Conservation (phyloP, 2,888 invertebrate species). For the Mythimna albipuncta region DNA sequence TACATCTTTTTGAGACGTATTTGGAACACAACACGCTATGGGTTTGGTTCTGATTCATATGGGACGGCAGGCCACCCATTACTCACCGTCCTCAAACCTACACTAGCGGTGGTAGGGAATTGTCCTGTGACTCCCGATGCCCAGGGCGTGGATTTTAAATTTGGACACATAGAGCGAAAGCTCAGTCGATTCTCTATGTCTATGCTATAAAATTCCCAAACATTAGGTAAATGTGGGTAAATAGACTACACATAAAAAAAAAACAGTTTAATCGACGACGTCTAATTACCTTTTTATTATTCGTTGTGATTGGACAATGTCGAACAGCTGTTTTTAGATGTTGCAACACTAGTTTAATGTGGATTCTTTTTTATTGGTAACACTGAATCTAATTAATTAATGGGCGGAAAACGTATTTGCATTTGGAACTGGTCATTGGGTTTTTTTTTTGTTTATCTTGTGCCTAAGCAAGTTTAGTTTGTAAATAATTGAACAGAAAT, state of each 20-base stretch:
- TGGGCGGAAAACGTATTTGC: conserved; percentile 14
- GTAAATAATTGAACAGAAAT: not conserved
- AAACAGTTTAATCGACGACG: conserved; percentile 52
- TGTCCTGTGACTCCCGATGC: no score
- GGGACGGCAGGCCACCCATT: no score
- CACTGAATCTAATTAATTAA: conserved; percentile 26
- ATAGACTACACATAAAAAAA: conserved; percentile 61
- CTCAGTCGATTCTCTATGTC: not conserved
- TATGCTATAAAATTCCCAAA: conserved; percentile 16
- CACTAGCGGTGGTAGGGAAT: no score
- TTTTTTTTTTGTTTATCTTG: conserved; percentile 15
- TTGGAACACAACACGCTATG: no score
- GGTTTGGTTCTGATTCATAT: no score
- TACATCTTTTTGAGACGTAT: no score
- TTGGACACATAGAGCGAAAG: not conserved
- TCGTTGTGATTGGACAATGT: conserved; percentile 75
- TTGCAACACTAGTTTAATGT: conserved; percentile 62
- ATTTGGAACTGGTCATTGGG: conserved; percentile 13
- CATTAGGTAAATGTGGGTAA: conserved; percentile 60
- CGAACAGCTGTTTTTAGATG: conserved; percentile 71
- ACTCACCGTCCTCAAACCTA: no score
- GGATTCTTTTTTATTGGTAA: conserved; percentile 58
- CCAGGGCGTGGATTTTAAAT: no score
- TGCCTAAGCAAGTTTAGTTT: not conserved
- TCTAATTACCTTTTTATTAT: conserved; percentile 73